Percentiles rank a stretch among this genome's conserved stretches.
phyloP scores from a whole-genome alignment of 2,113 vertebrate genomes.

The Rhinoderma darwinii region DNA sequence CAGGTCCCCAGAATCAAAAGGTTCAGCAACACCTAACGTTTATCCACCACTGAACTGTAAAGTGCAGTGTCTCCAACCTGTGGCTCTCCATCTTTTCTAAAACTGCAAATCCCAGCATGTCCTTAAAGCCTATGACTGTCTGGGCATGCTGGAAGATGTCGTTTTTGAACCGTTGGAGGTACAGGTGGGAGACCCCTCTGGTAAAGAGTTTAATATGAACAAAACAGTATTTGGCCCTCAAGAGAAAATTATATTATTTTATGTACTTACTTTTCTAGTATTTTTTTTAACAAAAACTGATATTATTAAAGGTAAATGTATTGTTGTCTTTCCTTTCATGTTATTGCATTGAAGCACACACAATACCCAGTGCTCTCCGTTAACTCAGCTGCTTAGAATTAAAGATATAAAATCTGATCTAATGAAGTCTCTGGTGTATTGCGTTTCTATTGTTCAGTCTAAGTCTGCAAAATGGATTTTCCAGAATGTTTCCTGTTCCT shows the following conservation, averaged over 20 bases:
- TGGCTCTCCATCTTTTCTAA: too few relatives aligned
- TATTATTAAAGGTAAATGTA: background rate
- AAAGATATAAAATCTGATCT: background rate
- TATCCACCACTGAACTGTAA: too few relatives aligned
- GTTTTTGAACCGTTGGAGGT: too few relatives aligned
- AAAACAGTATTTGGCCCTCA: conserved; percentile 18
- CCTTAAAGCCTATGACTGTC: too few relatives aligned
- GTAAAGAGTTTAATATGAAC: background rate
- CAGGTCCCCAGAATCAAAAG: too few relatives aligned
- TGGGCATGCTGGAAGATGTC: too few relatives aligned
- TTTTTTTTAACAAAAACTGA: conserved; percentile 7
- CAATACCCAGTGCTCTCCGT: background rate
- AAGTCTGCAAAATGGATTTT: background rate
- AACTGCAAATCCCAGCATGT: too few relatives aligned
- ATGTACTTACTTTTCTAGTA: background rate
- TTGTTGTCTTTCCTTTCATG: background rate
- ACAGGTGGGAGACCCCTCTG: too few relatives aligned
- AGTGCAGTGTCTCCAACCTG: too few relatives aligned
- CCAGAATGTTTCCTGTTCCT: background rate
- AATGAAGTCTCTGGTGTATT: background rate
- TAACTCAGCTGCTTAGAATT: background rate
- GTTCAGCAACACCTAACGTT: too few relatives aligned
- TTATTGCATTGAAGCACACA: background rate
- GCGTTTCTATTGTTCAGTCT: background rate
- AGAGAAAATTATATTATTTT: background rate